Base-by-base conservation (phyloP, 2,113 vertebrate genomes). In the Actinemys pallida region DNA sequence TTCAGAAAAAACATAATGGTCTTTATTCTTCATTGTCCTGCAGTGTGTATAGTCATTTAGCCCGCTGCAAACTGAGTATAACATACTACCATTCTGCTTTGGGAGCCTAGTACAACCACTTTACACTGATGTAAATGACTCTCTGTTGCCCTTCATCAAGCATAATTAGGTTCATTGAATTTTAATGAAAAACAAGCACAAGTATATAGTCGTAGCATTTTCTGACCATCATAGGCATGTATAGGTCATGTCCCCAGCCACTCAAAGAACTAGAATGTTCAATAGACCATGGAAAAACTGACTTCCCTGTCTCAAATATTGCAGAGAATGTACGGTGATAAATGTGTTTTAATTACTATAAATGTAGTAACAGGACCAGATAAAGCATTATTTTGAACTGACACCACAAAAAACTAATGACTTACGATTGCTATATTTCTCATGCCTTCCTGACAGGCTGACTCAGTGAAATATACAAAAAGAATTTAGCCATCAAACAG, bases 261-360 rank as follows among this genome's bases (percentile, higher is more conserved):
- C 83, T 95, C 94, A 54, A 75, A 94, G 90, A 89, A 52, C 17
- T 1, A 80, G 82, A 53, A 52, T 57, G 50, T 79, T 91, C 84
- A 83, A 90, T 65, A 92, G 24, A 96, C 54, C 39, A 90, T 92
- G 89, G n/a, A 95, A 94, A 95, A 97, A 47, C 25, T 81, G 80
- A 81, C 94, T 95, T 88, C 0, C 2, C 81, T 84, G 88, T 86
- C 92, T 94, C 84, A 94, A 97, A 86, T 94, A 88, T 54, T 95
- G 95, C n/a, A 86, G 81, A 92, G 52, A 96, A 88, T 72, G 92
- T 92, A 79, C 20, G 49, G 56, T 97, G 90, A 97, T 95, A 96
- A 96, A 96, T 96, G 84, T 50, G 10, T 79, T 97, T 98, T 97
- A 94, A 97, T 96, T 95, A 97, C 91, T 97, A 91, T 89, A 84